Evolutionary conservation across 2,113 vertebrate genomes (phyloP), one percentile per base, ranked within the genome.

Genomic region (Sitta europaea): DNA sequence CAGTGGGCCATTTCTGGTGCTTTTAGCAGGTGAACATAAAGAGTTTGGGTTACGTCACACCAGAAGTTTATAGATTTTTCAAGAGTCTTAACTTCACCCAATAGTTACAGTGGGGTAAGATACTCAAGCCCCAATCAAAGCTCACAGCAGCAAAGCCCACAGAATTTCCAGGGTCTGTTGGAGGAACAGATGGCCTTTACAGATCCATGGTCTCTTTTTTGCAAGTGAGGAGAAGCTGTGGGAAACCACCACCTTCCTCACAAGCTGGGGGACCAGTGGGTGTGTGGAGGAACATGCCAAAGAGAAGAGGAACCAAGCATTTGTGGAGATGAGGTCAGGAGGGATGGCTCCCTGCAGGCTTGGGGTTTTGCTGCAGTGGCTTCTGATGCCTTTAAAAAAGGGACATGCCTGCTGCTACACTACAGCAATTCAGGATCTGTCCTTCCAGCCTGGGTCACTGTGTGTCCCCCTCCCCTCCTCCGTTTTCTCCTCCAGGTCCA

Each of bases 401-500:
- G 55, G 8, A 25, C 24, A 55, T 33, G 31, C 61, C 50, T 7
- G 4, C 11, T 59, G 55, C 31, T 4, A 3, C 50, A 65, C 45
- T 61, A 82, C 25, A 27, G 65, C n/a, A 25, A 38, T 45, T 72
- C 35, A 40, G 57, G 25, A 55, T 68, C 70, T 61, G 23, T 61
- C 67, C 53, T 86, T 94, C 31, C 68, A 50, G 61, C 25, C 53
- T 40, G 36, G 36, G 31, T 59, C 47, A 31, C 38, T 15, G 21
- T 59, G 47, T 59, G 33, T 13, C 47, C 51, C 22, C 11, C 20
- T 82, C 15, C 35, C 14, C 23, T 80, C 55, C 51, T 74, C 22
- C 38, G 86, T 58, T 87, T 92, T 82, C 58, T 67, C 75, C 83
- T 82, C 65, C 40, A 68, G 58, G 91, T 96, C 92, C 95, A 63